Base-by-base conservation (phyloP, 2,797 vertebrate species). In the Argentina silus region DNA sequence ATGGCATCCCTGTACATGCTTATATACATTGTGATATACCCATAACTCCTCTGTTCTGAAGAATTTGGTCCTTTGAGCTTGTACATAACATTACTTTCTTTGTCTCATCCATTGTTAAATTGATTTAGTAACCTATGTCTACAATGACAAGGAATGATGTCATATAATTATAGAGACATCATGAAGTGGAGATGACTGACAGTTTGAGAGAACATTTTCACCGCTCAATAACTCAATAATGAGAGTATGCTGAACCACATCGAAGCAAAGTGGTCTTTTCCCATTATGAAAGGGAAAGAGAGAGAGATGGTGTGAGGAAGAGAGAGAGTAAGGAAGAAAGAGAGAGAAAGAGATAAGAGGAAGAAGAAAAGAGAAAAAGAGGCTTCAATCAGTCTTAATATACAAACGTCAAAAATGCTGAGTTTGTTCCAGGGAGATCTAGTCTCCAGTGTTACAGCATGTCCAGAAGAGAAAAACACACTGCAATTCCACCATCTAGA, bases 401-500 rank as follows among this genome's bases (percentile, higher is more conserved):
- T 91, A 91, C 85, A 93, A 90, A 92, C 81, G 77, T 91, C 80
- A 87, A 89, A 92, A 55, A 88, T 91, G 82, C 64, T 36, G 47
- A 74, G 86, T 91, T 85, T 75, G 69, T 51, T 44, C 36, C 70
- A 79, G 83, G 72, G 67, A 79, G 72, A 27, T 77, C 74, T 56
- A 36, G 78, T 71, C 69, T 67, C 55, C 45, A 62, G 63, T 36
- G 10, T 64, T 47, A 43, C n/a, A 44, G 75, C 77, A 79, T 78
- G 74, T 75, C 76, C 61, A 77, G 70, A 74, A 69, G 8, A 78
- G 69, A 82, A 44, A 23, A 76, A 61, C 15, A 44, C 51, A 66
- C 42, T 69, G 76, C 74, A 69, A 69, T 70, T 73, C 67, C 63
- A 67, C 70, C 74, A 77, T 63, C 62, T 55, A 73, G 81, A 71